Percentiles rank a stretch among this genome's conserved stretches.
phyloP scores from a whole-genome alignment of 2,797 vertebrate genomes.

The Pelodytes ibericus region DNA sequence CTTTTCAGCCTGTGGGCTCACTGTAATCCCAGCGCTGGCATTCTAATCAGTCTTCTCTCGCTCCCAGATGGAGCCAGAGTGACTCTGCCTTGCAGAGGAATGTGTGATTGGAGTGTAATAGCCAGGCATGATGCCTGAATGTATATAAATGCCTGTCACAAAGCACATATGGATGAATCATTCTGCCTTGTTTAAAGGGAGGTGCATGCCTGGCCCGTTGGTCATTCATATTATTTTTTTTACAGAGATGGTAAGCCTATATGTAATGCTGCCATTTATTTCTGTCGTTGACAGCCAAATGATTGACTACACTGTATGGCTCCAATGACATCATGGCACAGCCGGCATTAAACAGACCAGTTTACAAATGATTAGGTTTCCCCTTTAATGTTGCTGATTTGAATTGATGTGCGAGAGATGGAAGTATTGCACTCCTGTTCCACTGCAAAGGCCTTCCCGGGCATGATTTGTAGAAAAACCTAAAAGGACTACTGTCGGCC shows the following conservation, averaged over 20 bases:
- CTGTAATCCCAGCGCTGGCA: neutral
- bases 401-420: too few species aligned
- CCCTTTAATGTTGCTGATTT: too few species aligned
- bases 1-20: neutral
- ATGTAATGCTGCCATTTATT: neutral
- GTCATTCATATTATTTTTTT: slow-evolving; percentile 22
- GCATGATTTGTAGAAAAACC: too few species aligned
- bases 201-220: slow-evolving; percentile 21
- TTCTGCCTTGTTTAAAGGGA: slow-evolving; percentile 2
- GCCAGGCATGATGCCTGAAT: slow-evolving; percentile 2
- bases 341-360: too few species aligned
- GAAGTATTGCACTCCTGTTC: too few species aligned
- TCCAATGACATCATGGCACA: too few species aligned
- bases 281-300: too few species aligned
- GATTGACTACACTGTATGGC: too few species aligned
- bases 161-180: slow-evolving; percentile 33
- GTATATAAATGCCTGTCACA: slow-evolving; percentile 23
- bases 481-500: too few species aligned
- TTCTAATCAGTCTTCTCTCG: neutral
- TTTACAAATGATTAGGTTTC: too few species aligned
- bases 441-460: too few species aligned
- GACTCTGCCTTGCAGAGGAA: neutral
- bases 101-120: neutral
- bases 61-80: neutral
- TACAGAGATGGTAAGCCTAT: neutral